A percentile compares a stretch with the other conserved stretches of the same genome.
phyloP scores from a whole-genome alignment of 2,113 vertebrate genomes.

The Brienomyrus longianalis region DNA sequence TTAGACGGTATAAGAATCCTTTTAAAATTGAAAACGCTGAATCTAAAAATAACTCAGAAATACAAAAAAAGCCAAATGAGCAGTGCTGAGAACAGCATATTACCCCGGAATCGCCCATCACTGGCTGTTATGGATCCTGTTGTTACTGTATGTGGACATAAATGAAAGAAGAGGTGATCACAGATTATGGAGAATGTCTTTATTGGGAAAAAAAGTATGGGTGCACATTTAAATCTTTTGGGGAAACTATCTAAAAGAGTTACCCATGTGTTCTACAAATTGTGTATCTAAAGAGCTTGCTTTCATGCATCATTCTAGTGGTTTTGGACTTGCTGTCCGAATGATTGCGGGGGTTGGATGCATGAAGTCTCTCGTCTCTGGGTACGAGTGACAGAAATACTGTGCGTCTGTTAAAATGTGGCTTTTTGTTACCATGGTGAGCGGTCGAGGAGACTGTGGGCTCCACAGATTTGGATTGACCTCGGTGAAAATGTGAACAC shows the following conservation, averaged over 20 bases:
- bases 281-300: neutral
- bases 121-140: neutral
- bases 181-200: neutral
- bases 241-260: neutral
- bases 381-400: neutral
- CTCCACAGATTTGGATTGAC: neutral
- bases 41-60: neutral
- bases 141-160: neutral
- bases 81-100: neutral
- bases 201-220: neutral
- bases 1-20: neutral
- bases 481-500: slow-evolving; percentile 12
- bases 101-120: neutral
- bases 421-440: neutral
- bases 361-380: neutral
- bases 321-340: neutral
- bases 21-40: neutral
- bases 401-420: neutral
- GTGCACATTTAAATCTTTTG: neutral
- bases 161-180: neutral
- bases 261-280: neutral
- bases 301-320: neutral
- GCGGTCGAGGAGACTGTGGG: neutral
- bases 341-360: neutral
- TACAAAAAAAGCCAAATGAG: neutral